A percentile compares a stretch with the other conserved stretches of the same genome.
Conservation (phyloP, 2,888 invertebrate species). For the Aleiodes testaceus region DNA sequence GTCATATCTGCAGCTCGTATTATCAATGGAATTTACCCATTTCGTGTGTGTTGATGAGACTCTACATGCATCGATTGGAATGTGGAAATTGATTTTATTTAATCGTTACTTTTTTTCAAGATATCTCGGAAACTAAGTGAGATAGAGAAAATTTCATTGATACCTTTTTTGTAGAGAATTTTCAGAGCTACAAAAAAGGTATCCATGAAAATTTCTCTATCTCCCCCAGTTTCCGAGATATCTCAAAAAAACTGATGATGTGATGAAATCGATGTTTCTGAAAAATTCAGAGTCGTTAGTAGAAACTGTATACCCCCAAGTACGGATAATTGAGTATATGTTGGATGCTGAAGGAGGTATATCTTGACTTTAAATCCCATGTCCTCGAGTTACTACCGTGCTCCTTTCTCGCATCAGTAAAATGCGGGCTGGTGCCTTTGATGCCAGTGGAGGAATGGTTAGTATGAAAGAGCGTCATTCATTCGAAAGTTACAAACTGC, state of each 20-base stretch:
- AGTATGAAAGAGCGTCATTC: constrained; percentile 20
- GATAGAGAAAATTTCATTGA: too few species aligned
- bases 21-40: constrained; percentile 16
- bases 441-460: constrained; percentile 13
- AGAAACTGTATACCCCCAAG: neutral
- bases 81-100: too few species aligned
- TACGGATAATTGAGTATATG: constrained; percentile 7
- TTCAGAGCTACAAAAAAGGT: too few species aligned
- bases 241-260: too few species aligned
- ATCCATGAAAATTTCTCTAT: too few species aligned
- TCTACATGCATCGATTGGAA: constrained; percentile 6
- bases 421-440: constrained; percentile 4
- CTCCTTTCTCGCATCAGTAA: constrained; percentile 19
- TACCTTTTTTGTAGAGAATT: too few species aligned
- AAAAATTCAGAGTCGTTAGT: too few species aligned
- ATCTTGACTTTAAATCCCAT: constrained; percentile 10
- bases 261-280: too few species aligned
- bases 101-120: too few species aligned
- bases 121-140: too few species aligned
- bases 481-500: constrained; percentile 4
- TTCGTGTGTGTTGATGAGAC: constrained; percentile 1
- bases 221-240: too few species aligned
- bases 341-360: neutral
- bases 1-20: neutral
- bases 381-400: constrained; percentile 16